Evolutionary conservation across 2,113 vertebrate genomes (phyloP).

Genomic region (Syrmaticus mikado): DNA sequence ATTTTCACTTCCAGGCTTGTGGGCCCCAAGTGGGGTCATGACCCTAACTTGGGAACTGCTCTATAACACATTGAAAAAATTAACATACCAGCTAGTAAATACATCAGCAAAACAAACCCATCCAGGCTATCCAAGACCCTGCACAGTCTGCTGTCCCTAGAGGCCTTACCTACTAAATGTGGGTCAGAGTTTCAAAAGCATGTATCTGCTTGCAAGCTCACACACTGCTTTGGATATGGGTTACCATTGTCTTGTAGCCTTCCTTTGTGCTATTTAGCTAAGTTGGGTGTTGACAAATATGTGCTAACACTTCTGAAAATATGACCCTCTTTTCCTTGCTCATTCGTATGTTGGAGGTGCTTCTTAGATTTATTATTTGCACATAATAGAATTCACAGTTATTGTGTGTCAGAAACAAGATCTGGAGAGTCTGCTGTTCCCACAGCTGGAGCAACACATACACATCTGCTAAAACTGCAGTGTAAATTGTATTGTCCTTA

Average conservation of each 20-base stretch:
- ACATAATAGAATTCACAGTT: constrained; percentile 29
- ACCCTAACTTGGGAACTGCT: constrained; percentile 44
- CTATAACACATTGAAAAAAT: constrained; percentile 67
- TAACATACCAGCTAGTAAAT: constrained; percentile 64
- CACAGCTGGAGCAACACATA: constrained; percentile 53
- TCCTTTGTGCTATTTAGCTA: constrained; percentile 15
- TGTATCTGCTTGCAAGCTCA: not conserved
- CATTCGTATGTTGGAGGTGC: constrained; percentile 45
- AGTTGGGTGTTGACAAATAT: constrained; percentile 54
- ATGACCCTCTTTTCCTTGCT: constrained; percentile 3
- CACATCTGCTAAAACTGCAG: constrained; percentile 25
- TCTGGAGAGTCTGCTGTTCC: constrained; percentile 44
- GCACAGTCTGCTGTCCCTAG: not conserved
- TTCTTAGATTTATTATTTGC: constrained; percentile 67
- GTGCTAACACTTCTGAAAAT: constrained; percentile 56
- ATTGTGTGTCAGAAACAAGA: constrained; percentile 57
- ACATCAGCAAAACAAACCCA: constrained; percentile 51
- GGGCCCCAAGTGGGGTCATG: constrained; percentile 65
- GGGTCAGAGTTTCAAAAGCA: not conserved
- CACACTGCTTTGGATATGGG: not conserved
- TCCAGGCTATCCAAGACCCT: constrained; percentile 8
- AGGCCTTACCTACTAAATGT: constrained; percentile 9
- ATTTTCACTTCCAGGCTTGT: constrained; percentile 68
- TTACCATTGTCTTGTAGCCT: not conserved
- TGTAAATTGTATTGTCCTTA: constrained; percentile 28